Evolutionary conservation across 1,140 invertebrate genomes (phyloP), one percentile per base, ranked within the genome.

Genomic region (Phymastichus coffea): DNA sequence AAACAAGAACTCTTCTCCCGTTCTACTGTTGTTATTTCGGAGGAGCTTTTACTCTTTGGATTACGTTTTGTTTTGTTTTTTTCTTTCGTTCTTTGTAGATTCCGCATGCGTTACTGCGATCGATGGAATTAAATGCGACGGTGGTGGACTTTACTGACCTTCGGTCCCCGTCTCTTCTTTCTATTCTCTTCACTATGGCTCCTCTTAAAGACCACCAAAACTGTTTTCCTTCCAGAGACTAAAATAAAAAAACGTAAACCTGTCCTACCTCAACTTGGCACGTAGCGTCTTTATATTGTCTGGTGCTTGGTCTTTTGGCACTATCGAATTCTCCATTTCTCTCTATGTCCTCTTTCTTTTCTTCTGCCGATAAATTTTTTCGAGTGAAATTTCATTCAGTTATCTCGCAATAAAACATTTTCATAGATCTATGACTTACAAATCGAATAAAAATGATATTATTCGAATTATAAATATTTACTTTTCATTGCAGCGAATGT

Each of bases 31-130:
- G 17, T 49, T 54, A 48, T 49, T 41, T 17, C 44, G 30, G 28
- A 17, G 22, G 10, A 61, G 52, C 52, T 43, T 35, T 54, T 48
- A 61, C 15, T 55, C 47, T 55, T 43, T 56, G 15, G 46, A 61
- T 61, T 61, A 61, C 38, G 52, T 61, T 40, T 53, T 35, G 49
- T 53, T 61, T 55, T 44, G 59, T 61, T 49, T 61, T 59, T 57
- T 57, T 57, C 52, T 61, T 26, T 55, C 52, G 26, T 62, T 77
- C 75, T 73, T 79, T 80, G 74, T 80, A 80, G 76, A 80, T 80
- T 77, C 75, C 75, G 77, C 77, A 79, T 79, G 77, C 75, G 76
- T 74, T 80, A 79, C 75, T 78, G 72, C 69, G 73, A 73, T 78
- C 76, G 74, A 76, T 79, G 78, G 77, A 79, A 76, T 76, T 79